Conservation (phyloP, 2,113 vertebrate genomes). For the Hippocampus comes region DNA sequence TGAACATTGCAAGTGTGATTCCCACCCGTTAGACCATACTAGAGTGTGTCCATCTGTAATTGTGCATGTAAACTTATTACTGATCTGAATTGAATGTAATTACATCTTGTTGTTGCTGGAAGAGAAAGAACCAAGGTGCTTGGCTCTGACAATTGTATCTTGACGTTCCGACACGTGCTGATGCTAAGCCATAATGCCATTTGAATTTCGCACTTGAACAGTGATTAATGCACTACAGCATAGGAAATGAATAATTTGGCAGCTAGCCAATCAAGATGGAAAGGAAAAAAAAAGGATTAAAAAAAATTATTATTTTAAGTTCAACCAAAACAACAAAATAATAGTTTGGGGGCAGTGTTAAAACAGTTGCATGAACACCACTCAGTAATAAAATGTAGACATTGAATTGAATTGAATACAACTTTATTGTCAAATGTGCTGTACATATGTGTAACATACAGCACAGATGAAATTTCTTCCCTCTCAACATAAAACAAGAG, state of each 20-base stretch:
- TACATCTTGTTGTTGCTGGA: neutral
- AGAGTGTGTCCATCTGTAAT: neutral
- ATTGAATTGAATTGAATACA: no score
- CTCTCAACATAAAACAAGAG: no score
- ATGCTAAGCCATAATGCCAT: neutral
- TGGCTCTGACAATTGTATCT: neutral
- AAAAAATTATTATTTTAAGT: neutral
- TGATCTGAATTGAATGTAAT: neutral
- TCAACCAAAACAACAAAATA: no score
- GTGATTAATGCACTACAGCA: neutral
- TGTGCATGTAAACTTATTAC: neutral
- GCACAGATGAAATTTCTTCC: no score
- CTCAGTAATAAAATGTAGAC: no score
- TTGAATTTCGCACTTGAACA: neutral
- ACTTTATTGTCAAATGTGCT: no score
- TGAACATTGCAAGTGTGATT: neutral
- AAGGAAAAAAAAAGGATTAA: neutral
- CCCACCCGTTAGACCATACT: constrained; percentile 6
- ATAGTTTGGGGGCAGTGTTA: no score
- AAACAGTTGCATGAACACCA: no score
- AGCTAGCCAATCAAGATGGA: neutral
- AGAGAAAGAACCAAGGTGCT: neutral
- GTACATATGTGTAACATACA: no score
- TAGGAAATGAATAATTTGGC: neutral
- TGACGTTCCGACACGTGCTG: neutral